Percentiles rank a stretch among this genome's conserved stretches.
phyloP scores from a whole-genome alignment of 92 coral and sea anemone species.

The Heliopora coerulea region DNA sequence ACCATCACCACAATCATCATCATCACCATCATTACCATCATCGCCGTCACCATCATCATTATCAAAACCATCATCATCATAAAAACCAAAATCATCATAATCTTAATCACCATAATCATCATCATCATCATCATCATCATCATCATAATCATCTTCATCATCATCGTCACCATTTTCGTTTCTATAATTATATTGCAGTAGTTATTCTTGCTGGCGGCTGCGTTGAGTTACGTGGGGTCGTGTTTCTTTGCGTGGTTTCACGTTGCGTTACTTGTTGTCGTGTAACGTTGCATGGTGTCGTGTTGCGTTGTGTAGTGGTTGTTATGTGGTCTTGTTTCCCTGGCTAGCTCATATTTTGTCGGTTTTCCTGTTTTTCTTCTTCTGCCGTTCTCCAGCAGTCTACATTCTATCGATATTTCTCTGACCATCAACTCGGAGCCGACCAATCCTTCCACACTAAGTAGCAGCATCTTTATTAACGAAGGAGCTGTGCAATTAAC shows the following conservation, averaged over 20 bases:
- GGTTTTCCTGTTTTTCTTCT: too few species aligned
- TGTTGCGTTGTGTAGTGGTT: not conserved
- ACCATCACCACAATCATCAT: not conserved
- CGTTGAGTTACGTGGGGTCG: too few species aligned
- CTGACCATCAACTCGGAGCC: constrained; percentile 57
- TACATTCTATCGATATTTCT: constrained; percentile 35
- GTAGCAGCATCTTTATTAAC: constrained; percentile 60
- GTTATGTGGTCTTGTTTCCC: not conserved
- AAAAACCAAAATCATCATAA: not conserved
- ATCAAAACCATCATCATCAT: not conserved
- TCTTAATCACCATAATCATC: not conserved
- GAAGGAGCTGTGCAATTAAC: constrained; percentile 90
- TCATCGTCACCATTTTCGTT: not conserved
- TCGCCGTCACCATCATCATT: not conserved
- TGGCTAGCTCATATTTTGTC: too few species aligned
- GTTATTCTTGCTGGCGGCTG: too few species aligned
- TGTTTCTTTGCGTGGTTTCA: too few species aligned
- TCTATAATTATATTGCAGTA: too few species aligned
- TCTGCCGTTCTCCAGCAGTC: constrained; percentile 26
- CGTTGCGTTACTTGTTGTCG: too few species aligned
- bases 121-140: not conserved
- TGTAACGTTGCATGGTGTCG: too few species aligned
- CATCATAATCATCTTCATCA: not conserved
- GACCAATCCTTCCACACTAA: constrained; percentile 41
- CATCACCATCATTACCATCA: not conserved